Evolutionary conservation across 1,140 invertebrate species (phyloP).

Genomic region (Halesus radiatus): DNA sequence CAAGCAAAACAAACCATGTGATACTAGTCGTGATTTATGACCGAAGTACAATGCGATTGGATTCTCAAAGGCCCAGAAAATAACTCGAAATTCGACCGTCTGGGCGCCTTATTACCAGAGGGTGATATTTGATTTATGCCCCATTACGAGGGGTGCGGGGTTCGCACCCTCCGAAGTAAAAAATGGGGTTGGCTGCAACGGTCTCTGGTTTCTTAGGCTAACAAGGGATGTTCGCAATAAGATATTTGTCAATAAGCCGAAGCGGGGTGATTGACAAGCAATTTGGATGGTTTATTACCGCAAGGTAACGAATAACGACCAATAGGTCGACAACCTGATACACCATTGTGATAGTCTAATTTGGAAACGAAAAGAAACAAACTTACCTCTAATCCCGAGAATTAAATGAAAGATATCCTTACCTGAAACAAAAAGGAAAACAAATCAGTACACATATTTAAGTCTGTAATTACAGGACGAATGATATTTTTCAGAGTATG

Average conservation of each 20-base stretch:
- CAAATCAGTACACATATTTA: too few species aligned
- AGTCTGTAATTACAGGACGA: too few species aligned
- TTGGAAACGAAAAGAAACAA: too few species aligned
- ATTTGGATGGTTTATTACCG: conserved; percentile 17
- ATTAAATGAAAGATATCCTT: too few species aligned
- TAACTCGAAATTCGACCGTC: conserved; percentile 23
- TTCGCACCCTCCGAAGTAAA: background rate
- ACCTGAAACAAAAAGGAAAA: too few species aligned
- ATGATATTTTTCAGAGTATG: too few species aligned
- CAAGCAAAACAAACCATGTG: conserved; percentile 3
- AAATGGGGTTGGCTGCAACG: background rate
- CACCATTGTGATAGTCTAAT: too few species aligned
- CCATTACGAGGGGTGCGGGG: background rate
- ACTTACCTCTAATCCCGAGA: too few species aligned
- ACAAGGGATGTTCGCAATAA: conserved; percentile 16
- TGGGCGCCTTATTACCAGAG: conserved; percentile 9
- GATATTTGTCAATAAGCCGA: background rate
- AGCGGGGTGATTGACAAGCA: conserved; percentile 9
- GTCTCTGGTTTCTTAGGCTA: conserved; percentile 5
- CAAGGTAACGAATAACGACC: background rate
- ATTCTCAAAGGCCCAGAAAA: conserved; percentile 9
- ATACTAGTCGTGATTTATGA: background rate
- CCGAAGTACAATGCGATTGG: conserved; percentile 20
- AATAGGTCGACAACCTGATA: too few species aligned
- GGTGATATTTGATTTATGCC: conserved; percentile 18